Base-by-base conservation (phyloP, 2,888 invertebrate genomes). In the Pachliopta kotzebuea region DNA sequence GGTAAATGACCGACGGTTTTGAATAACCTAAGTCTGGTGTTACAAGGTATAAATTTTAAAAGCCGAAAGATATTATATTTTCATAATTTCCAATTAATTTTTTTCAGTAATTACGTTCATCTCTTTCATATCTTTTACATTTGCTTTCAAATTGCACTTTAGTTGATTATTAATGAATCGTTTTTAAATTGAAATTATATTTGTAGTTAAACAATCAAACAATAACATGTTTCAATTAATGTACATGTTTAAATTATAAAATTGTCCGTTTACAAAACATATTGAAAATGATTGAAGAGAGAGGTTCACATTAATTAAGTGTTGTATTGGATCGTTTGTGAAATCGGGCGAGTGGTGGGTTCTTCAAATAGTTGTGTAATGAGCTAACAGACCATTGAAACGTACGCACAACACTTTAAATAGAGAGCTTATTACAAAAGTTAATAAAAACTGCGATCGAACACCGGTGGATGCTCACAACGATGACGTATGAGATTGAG, bases 1-100 rank as follows among this genome's bases (percentile, higher is more conserved):
- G 76, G 78, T 78, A 74, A 77, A 73, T 77, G 79, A 29, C 58
- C 54, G 52, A 18, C 45, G 26, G 56, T 62, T 56, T 52, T 21
- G 37, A 52, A 50, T 52, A n/a, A 21, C 62, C 45, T 45, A 29
- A 56, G 62, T 31, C 37, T 42, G 11, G 21, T 54, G 26, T 53
- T 63, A 26, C 20, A 42, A 21, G 42, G 29, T 42, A 62, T 62
- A 53, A 42, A 63, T 63, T 53, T 63, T 31, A 26, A 21, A 58
- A 37, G 18, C 21, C 18, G 11, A 45, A 29, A 54, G 24, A 23
- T 55, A 26, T n/a, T 31, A 26, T 14, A 56, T 37, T 54, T 23
- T 37, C 18, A 45, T n/a, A n/a, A n/a, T n/a, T 18, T 45, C 18
- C 18, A n/a, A 45, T n/a, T n/a, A 11, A 37, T 14, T 37, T 4